A percentile compares a stretch with the other conserved stretches of the same genome.
Conservation (phyloP, 2,797 vertebrate genomes). For the Pangasius macronema region DNA sequence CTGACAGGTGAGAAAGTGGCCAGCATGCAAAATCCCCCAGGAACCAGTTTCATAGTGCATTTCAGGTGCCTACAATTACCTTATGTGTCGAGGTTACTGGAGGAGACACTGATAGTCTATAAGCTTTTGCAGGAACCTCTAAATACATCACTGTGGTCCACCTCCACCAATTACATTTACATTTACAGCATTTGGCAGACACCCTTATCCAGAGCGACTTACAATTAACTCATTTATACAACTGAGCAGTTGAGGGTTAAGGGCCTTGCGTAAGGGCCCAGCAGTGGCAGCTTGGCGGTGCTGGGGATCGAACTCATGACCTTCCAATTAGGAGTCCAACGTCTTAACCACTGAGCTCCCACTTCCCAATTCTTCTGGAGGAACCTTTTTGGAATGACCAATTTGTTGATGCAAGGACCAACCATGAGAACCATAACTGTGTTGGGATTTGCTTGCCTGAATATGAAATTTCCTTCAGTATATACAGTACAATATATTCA, state of each 20-base stretch:
- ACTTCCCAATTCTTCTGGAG: neutral
- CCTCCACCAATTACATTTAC: no score
- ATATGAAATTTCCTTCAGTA: neutral
- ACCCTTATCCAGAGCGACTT: no score
- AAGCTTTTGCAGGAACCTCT: neutral
- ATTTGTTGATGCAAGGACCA: constrained; percentile 1
- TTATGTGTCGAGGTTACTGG: neutral
- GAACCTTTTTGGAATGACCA: neutral
- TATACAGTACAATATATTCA: neutral
- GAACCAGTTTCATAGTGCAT: neutral
- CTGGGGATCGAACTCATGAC: no score
- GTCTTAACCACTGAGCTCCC: no score
- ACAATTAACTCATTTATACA: no score
- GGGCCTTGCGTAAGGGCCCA: no score
- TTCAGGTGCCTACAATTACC: neutral
- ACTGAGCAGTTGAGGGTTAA: no score
- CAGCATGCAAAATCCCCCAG: constrained; percentile 13
- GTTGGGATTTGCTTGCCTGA: constrained; percentile 2
- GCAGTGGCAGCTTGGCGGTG: no score
- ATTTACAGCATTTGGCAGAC: no score
- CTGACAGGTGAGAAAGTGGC: constrained; percentile 5
- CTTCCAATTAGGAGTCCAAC: no score
- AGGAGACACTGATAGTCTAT: neutral
- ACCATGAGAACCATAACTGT: constrained; percentile 2
- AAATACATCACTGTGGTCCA: neutral